phyloP scores from a whole-genome alignment of 2,888 invertebrate genomes.

The Himalopsyche anomala region DNA sequence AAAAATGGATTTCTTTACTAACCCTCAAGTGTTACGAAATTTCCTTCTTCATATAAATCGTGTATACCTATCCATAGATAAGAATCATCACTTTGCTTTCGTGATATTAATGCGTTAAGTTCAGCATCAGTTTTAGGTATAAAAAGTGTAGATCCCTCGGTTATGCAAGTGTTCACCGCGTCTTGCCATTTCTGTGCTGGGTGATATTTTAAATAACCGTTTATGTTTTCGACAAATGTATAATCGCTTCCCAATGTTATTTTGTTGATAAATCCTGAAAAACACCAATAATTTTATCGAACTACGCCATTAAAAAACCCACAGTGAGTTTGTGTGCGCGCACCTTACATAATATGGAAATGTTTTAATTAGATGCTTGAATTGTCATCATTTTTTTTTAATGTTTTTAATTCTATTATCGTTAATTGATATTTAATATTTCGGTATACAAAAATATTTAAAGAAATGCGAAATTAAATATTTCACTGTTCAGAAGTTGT shows the following conservation, averaged over 20 bases:
- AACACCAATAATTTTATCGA: too few species aligned
- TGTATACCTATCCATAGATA: neutral
- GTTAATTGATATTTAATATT: too few species aligned
- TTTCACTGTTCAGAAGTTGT: too few species aligned
- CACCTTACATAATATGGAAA: too few species aligned
- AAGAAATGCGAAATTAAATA: too few species aligned
- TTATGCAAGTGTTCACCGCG: neutral
- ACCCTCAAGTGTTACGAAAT: neutral
- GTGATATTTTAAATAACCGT: neutral
- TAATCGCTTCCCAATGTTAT: neutral
- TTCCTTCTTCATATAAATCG: neutral
- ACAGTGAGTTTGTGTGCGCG: too few species aligned
- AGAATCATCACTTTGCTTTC: neutral
- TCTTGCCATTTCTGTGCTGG: neutral
- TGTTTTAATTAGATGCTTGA: too few species aligned
- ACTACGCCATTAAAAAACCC: too few species aligned
- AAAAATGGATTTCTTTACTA: too few species aligned
- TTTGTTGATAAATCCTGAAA: neutral
- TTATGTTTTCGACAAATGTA: neutral
- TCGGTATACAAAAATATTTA: too few species aligned
- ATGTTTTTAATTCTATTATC: too few species aligned
- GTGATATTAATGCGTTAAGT: neutral
- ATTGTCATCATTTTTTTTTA: too few species aligned
- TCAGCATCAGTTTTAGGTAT: neutral
- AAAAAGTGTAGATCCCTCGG: neutral